Evolutionary conservation across 2,888 invertebrate species (phyloP).

Genomic region (Drosophila buzzatii): DNA sequence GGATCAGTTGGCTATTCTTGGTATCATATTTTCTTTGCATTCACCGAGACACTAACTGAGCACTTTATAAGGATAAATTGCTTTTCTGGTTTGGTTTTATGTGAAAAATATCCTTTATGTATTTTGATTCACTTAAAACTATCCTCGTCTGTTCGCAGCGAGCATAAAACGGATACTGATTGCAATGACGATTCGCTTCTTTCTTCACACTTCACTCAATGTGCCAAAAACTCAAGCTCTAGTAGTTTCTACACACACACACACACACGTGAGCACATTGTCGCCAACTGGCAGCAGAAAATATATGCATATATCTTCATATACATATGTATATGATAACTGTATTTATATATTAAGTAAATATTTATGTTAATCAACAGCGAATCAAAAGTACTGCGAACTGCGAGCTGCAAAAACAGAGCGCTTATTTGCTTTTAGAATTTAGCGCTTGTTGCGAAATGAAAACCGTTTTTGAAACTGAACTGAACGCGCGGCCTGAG

Average conservation of each 20-base stretch:
- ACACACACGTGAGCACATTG: slow-evolving; percentile 32
- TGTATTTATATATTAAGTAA: slow-evolving; percentile 67
- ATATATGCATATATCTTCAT: slow-evolving; percentile 14
- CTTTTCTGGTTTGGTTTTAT: neutral
- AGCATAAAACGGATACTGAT: slow-evolving; percentile 75
- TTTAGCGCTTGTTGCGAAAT: slow-evolving; percentile 75
- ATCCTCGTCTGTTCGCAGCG: slow-evolving; percentile 52
- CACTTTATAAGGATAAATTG: slow-evolving; percentile 5
- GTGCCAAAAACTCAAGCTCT: slow-evolving; percentile 65
- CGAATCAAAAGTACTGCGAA: slow-evolving; percentile 68
- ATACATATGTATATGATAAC: slow-evolving; percentile 39
- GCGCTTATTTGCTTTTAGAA: slow-evolving; percentile 69
- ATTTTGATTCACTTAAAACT: neutral
- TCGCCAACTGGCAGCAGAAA: slow-evolving; percentile 57
- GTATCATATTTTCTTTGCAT: slow-evolving; percentile 55
- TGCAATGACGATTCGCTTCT: slow-evolving; percentile 44
- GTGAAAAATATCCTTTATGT: neutral
- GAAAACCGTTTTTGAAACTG: slow-evolving; percentile 70
- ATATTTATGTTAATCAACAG: slow-evolving; percentile 68
- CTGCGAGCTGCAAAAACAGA: slow-evolving; percentile 59
- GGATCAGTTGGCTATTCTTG: slow-evolving; percentile 61
- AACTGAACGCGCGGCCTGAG: slow-evolving; percentile 44
- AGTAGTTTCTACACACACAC: slow-evolving; percentile 62
- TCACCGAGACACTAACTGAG: slow-evolving; percentile 15
- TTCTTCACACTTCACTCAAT: slow-evolving; percentile 68